phyloP scores from a whole-genome alignment of 1,140 invertebrate genomes.

The Mycetomoellerius zeteki region DNA sequence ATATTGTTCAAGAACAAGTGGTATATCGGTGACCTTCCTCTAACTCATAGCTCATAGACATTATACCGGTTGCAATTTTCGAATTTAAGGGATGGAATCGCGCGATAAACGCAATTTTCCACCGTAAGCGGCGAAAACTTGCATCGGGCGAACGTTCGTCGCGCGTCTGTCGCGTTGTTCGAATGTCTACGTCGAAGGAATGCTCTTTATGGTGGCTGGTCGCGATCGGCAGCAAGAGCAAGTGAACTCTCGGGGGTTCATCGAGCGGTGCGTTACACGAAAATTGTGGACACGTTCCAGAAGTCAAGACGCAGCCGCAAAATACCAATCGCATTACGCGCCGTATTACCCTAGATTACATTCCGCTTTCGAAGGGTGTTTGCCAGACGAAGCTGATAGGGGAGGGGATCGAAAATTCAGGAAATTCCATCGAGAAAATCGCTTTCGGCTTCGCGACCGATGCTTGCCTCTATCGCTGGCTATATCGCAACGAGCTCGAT shows the following conservation, averaged over 20 bases:
- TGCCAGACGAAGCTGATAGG: neutral
- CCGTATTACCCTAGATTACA: constrained; percentile 60
- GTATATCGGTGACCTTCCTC: too few relatives aligned
- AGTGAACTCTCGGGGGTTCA: constrained; percentile 38
- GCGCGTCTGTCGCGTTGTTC: constrained; percentile 19
- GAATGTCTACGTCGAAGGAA: constrained; percentile 40
- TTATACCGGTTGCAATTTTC: neutral
- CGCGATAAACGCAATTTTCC: constrained; percentile 22
- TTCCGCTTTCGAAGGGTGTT: constrained; percentile 49
- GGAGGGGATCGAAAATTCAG: constrained; percentile 47
- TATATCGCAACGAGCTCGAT: constrained; percentile 24
- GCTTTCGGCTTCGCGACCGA: constrained; percentile 24
- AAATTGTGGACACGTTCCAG: constrained; percentile 64
- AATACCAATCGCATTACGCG: constrained; percentile 55
- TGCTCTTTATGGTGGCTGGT: constrained; percentile 42
- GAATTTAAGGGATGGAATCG: neutral
- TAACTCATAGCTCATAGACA: neutral
- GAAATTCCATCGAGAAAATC: constrained; percentile 65
- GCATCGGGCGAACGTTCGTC: neutral
- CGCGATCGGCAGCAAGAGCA: neutral
- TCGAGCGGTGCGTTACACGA: constrained; percentile 51
- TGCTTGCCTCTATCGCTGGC: constrained; percentile 2
- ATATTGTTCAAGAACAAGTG: too few relatives aligned
- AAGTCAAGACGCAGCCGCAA: constrained; percentile 61
- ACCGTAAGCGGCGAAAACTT: neutral